A percentile compares a stretch with the other conserved stretches of the same genome.
Evolutionary conservation across 2,888 invertebrate species (phyloP).

Genomic region (Drosophila ezoana): DNA sequence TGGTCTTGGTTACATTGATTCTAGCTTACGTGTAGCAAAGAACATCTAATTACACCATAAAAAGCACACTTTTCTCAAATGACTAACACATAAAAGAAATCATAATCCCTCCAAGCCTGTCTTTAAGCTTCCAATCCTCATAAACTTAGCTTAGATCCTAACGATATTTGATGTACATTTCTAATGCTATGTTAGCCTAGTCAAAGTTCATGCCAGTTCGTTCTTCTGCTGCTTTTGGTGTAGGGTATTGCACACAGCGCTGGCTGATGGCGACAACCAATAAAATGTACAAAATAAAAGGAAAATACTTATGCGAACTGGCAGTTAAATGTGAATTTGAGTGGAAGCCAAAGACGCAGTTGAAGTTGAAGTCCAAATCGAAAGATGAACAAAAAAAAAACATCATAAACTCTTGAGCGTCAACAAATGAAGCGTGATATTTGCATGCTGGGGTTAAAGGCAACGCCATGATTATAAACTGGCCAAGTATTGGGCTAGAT

Average conservation of each 20-base stretch:
- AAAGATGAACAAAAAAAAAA: conserved; percentile 1
- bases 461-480: conserved; percentile 48
- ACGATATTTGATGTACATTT: too few relatives aligned
- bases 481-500: conserved; percentile 26
- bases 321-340: conserved; percentile 60
- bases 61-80: too few relatives aligned
- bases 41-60: too few relatives aligned
- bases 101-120: too few relatives aligned
- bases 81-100: too few relatives aligned
- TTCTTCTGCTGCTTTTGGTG: neutral
- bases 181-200: too few relatives aligned
- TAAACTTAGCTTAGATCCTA: too few relatives aligned
- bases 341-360: conserved; percentile 33
- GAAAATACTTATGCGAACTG: conserved; percentile 49
- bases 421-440: conserved; percentile 63
- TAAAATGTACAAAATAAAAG: conserved; percentile 51
- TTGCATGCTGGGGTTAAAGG: conserved; percentile 71
- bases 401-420: conserved; percentile 28
- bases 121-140: too few relatives aligned
- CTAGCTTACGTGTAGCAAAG: too few relatives aligned
- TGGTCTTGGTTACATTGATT: too few relatives aligned
- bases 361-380: conserved; percentile 17
- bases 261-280: conserved; percentile 61
- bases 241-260: conserved; percentile 18
- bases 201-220: too few relatives aligned